Percentiles rank a stretch among this genome's conserved stretches.
Evolutionary conservation across 2,797 vertebrate species (phyloP).

Genomic region (Yasuhikotakia modesta): DNA sequence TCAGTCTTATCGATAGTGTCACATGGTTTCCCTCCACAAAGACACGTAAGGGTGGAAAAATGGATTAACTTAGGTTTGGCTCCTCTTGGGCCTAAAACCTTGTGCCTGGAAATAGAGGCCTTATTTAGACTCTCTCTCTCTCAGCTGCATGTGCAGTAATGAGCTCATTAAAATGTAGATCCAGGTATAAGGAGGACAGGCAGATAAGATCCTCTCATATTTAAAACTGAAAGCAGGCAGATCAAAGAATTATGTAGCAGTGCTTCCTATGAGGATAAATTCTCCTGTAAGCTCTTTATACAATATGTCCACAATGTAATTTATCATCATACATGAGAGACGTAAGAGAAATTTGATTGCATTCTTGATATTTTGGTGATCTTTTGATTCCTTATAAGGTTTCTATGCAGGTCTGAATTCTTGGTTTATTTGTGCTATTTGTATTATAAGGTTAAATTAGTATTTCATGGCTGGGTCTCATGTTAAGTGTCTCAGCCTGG

Average conservation of each 20-base stretch:
- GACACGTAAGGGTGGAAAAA: constrained; percentile 63
- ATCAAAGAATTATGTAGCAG: constrained; percentile 60
- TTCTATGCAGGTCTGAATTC: neutral
- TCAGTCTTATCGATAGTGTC: constrained; percentile 62
- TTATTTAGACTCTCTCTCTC: constrained; percentile 59
- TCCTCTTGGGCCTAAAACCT: constrained; percentile 59
- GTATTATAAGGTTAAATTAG: neutral
- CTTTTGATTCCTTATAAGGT: no score
- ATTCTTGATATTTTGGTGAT: neutral
- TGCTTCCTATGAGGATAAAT: constrained; percentile 28
- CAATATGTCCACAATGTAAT: constrained; percentile 17
- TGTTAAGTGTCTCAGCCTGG: neutral
- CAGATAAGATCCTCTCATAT: constrained; percentile 73
- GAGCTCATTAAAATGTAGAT: constrained; percentile 79
- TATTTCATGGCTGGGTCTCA: constrained; percentile 9
- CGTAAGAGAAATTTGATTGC: neutral
- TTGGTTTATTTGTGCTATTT: neutral
- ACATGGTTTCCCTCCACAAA: constrained; percentile 67
- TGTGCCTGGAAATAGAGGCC: constrained; percentile 60
- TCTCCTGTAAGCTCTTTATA: constrained; percentile 18
- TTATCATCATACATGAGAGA: neutral
- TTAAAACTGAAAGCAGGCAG: constrained; percentile 65
- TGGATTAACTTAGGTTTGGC: constrained; percentile 70
- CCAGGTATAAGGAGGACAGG: constrained; percentile 68
- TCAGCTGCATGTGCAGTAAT: constrained; percentile 68